Evolutionary conservation across 2,888 invertebrate genomes (phyloP).

Genomic region (Baronia brevicornis): DNA sequence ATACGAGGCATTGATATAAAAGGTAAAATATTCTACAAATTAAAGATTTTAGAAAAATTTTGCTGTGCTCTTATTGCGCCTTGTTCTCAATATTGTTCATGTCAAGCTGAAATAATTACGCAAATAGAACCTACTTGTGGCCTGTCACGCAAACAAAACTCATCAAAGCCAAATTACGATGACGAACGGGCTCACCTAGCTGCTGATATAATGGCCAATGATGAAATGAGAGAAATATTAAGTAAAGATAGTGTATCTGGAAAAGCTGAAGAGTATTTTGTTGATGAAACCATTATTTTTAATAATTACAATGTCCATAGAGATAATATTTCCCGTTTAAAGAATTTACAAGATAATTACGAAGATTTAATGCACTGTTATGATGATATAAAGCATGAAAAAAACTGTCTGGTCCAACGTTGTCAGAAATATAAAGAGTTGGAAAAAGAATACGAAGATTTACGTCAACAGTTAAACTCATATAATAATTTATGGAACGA

Average conservation of each 20-base stretch:
- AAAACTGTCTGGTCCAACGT: constrained; percentile 37
- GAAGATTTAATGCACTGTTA: constrained; percentile 54
- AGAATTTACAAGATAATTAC: constrained; percentile 52
- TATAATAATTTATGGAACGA: constrained; percentile 58
- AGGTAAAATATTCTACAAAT: constrained; percentile 60
- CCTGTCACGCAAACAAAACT: constrained; percentile 36
- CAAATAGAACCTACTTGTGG: constrained; percentile 40
- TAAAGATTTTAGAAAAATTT: constrained; percentile 64
- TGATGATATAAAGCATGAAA: constrained; percentile 55
- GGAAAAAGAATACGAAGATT: constrained; percentile 43
- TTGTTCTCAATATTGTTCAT: constrained; percentile 51
- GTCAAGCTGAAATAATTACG: constrained; percentile 41
- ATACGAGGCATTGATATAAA: constrained; percentile 52
- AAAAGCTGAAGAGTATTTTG: constrained; percentile 25
- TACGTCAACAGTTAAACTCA: constrained; percentile 46
- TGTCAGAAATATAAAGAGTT: constrained; percentile 48
- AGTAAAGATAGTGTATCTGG: constrained; percentile 35
- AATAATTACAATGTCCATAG: constrained; percentile 40
- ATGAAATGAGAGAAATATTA: constrained; percentile 62
- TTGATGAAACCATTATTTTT: constrained; percentile 17
- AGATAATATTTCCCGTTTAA: constrained; percentile 52
- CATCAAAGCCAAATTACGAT: constrained; percentile 31
- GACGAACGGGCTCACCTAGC: constrained; percentile 56
- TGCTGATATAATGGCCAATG: constrained; percentile 60
- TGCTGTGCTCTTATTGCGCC: constrained; percentile 57